phyloP scores from a whole-genome alignment of 2,113 vertebrate genomes.

The Nesoenas mayeri region DNA sequence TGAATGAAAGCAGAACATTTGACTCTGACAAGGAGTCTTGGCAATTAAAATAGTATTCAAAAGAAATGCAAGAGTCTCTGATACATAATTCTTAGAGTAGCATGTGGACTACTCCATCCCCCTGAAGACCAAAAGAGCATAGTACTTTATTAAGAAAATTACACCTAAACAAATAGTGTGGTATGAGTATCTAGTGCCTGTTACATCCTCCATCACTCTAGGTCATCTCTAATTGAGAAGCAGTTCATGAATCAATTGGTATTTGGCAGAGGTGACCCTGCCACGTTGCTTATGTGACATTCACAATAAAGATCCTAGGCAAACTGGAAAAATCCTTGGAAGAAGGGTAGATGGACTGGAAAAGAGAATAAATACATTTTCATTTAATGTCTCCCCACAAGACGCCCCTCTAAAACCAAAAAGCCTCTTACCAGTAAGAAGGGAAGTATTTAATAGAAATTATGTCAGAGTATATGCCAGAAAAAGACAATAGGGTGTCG shows the following conservation, averaged over 20 bases:
- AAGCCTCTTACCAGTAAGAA: neutral
- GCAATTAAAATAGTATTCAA: neutral
- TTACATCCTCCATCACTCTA: neutral
- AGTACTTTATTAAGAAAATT: conserved; percentile 35
- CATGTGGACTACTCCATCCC: neutral
- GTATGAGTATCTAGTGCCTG: neutral
- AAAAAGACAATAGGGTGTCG: neutral
- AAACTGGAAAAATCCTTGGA: neutral
- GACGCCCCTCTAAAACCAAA: neutral
- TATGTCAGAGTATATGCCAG: neutral
- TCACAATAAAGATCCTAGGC: neutral
- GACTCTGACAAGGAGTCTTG: neutral
- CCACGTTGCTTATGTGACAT: neutral
- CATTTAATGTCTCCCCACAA: neutral
- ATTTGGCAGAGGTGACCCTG: neutral
- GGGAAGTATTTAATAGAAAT: neutral
- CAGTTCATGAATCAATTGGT: conserved; percentile 5
- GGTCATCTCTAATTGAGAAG: conserved; percentile 8
- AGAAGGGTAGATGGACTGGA: neutral
- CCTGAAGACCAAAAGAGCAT: neutral
- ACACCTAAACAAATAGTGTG: neutral
- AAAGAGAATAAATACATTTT: neutral
- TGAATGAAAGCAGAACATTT: neutral
- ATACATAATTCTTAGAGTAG: neutral
- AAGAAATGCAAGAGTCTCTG: neutral